Evolutionary conservation across 2,888 invertebrate species (phyloP).

Genomic region (Pristionchus japonicus): DNA sequence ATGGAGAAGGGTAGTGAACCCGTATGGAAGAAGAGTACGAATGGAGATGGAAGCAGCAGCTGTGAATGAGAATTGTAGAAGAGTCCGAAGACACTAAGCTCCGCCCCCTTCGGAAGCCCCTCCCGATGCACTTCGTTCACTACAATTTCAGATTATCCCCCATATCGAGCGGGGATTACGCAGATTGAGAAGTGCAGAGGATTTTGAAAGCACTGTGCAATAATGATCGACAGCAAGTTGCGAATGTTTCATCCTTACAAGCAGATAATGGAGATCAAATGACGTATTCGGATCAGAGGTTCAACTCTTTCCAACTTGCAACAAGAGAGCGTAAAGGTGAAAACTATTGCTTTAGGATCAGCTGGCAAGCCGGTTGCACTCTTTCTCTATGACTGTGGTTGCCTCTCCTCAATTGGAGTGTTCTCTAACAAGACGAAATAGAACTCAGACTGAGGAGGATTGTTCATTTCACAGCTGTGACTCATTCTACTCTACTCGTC

Average conservation of each 20-base stretch:
- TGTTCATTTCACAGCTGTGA: neutral
- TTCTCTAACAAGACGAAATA: too few relatives aligned
- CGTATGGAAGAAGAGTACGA: constrained; percentile 8
- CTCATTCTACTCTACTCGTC: neutral
- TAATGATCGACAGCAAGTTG: neutral
- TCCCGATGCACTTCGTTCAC: constrained; percentile 22
- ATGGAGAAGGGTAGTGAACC: neutral
- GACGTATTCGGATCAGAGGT: neutral
- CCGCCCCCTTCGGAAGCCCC: constrained; percentile 7
- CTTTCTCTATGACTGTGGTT: neutral
- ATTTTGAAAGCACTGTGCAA: neutral
- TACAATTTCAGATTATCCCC: neutral
- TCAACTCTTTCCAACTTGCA: too few relatives aligned
- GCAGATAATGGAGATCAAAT: neutral
- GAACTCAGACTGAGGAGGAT: neutral
- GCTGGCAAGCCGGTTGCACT: neutral
- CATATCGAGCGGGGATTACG: too few relatives aligned
- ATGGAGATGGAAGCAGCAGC: neutral
- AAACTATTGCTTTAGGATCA: too few relatives aligned
- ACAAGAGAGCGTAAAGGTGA: too few relatives aligned
- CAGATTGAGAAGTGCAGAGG: neutral
- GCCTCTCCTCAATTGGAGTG: too few relatives aligned
- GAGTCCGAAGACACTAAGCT: neutral
- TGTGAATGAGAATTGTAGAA: neutral
- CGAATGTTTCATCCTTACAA: neutral